Evolutionary conservation across 2,113 vertebrate species (phyloP).

Genomic region (Poecile atricapillus): DNA sequence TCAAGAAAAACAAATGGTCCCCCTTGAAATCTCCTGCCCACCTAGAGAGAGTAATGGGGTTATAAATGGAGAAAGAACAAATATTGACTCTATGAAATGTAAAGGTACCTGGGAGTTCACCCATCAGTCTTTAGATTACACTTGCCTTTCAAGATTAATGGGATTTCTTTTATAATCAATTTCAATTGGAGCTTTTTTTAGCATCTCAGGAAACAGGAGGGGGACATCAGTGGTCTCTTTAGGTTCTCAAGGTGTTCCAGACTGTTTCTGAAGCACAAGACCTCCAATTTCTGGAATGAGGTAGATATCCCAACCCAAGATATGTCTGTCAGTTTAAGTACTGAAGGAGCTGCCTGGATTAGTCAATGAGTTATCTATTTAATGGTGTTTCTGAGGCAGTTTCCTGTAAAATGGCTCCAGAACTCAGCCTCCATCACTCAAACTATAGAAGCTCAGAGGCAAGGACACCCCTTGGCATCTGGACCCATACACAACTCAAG

Average conservation of each 20-base stretch:
- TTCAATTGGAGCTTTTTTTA: not conserved
- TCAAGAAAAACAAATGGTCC: slow-evolving; percentile 19
- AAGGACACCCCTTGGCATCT: not conserved
- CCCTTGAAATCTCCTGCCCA: slow-evolving; percentile 37
- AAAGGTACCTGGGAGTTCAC: slow-evolving; percentile 51
- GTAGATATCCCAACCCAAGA: not conserved
- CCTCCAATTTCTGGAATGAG: not conserved
- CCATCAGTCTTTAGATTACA: slow-evolving; percentile 18
- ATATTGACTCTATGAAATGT: slow-evolving; percentile 62
- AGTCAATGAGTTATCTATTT: not conserved
- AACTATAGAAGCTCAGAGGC: not conserved
- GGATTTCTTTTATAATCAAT: not conserved
- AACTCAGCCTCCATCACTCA: not conserved
- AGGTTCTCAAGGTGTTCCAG: not conserved
- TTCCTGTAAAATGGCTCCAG: not conserved
- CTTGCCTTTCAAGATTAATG: slow-evolving; percentile 24
- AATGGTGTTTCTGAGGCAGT: not conserved
- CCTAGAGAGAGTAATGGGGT: slow-evolving; percentile 43
- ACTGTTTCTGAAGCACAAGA: not conserved
- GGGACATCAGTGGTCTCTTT: not conserved
- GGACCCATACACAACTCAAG: not conserved
- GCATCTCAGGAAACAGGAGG: not conserved
- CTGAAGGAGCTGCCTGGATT: not conserved
- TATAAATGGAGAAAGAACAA: slow-evolving; percentile 55
- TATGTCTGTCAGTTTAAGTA: not conserved